Evolutionary conservation across 2,797 vertebrate species (phyloP), one percentile per base, ranked within the genome.

Genomic region (Acestrorhynchus altus): DNA sequence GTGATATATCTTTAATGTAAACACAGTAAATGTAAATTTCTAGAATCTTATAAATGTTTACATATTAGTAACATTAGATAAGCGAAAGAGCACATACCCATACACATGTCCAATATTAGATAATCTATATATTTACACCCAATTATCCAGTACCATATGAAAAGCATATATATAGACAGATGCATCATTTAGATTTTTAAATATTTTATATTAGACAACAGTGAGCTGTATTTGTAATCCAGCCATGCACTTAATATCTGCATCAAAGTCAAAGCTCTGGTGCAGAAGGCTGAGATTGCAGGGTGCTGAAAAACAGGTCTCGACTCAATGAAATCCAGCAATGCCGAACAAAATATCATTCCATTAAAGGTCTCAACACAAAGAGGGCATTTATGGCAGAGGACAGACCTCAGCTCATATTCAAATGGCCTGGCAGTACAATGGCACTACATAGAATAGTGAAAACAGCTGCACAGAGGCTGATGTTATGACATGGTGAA

Each of bases 271-370:
- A 28, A 54, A 49, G 46, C n/a, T n/a, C 13, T 64, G 26, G 13
- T 72, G 46, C 73, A 67, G 47, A 28, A 40, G n/a, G 28, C 56
- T 18, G 31, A 81, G 72, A 87, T 81, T 84, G 72, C 28, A 61
- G 54, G 51, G 79, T 69, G 83, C 57, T 77, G 78, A 86, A 83
- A 84, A 74, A 57, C 61, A 60, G 49, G 42, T 28, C 64, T 69
- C 39, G 59, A 59, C 66, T 76, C 82, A 22, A 52, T 74, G 69
- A 82, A 59, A 73, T 78, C 73, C 72, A 83, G 72, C 13, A 63
- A 49, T 65, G 42, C 60, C 16, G 72, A 84, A 83, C 46, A 74
- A 83, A 81, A 77, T 71, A 76, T 82, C 40, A 83, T 84, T 79
- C 77, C 63, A 78, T 78, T 74, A 78, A 83, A 79, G 59, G 42